A percentile compares a stretch with the other conserved stretches of the same genome.
Conservation (phyloP, 2,888 invertebrate genomes). For the Platycheirus albimanus region DNA sequence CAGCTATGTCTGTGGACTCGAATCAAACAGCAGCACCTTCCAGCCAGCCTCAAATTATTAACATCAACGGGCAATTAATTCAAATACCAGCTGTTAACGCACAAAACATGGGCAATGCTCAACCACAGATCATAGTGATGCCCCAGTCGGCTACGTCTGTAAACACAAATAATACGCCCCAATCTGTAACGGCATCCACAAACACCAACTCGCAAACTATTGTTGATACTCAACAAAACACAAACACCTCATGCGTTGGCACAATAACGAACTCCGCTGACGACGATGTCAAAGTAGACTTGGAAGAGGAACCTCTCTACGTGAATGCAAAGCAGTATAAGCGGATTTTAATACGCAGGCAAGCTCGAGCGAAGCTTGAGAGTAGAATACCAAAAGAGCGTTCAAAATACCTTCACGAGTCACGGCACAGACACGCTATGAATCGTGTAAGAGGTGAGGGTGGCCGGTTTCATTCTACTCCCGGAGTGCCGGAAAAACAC, state of each 20-base stretch:
- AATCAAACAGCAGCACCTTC: slow-evolving; percentile 81
- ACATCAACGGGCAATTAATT: slow-evolving; percentile 82
- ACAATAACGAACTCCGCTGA: slow-evolving; percentile 76
- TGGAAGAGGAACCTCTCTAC: slow-evolving; percentile 97
- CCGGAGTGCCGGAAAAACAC: slow-evolving; percentile 78
- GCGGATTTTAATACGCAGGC: slow-evolving; percentile 95
- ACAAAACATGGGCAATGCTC: slow-evolving; percentile 71
- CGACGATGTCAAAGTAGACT: slow-evolving; percentile 79
- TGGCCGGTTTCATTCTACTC: slow-evolving; percentile 95
- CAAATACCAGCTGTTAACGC: slow-evolving; percentile 79
- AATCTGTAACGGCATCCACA: slow-evolving; percentile 74
- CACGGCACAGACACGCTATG: slow-evolving; percentile 98
- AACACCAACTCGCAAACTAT: slow-evolving; percentile 63
- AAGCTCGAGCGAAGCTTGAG: slow-evolving; percentile 97
- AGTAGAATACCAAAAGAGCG: slow-evolving; percentile 98
- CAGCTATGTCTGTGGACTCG: slow-evolving; percentile 79
- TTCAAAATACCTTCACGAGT: slow-evolving; percentile 99
- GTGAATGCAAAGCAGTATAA: slow-evolving; percentile 99
- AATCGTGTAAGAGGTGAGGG: slow-evolving; percentile 98
- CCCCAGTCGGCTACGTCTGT: slow-evolving; percentile 76
- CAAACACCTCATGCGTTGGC: slow-evolving; percentile 46
- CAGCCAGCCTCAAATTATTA: slow-evolving; percentile 85
- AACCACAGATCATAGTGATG: slow-evolving; percentile 76
- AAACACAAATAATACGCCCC: slow-evolving; percentile 72
- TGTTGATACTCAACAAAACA: slow-evolving; percentile 62